Base-by-base conservation (phyloP, 2,797 vertebrate species). In the Huso huso region DNA sequence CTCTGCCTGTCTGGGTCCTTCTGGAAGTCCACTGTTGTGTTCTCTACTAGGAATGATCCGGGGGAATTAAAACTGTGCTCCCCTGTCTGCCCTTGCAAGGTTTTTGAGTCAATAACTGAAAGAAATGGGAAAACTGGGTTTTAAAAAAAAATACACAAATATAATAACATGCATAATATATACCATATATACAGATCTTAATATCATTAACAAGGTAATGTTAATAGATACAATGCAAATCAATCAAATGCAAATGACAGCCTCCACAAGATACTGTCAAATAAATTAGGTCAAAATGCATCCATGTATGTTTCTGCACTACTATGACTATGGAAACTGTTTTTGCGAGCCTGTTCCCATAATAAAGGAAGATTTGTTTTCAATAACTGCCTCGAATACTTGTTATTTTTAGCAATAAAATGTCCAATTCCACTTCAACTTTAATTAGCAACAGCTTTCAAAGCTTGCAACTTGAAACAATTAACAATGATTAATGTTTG, bases 11-110 rank as follows among this genome's bases (percentile, higher is more conserved):
- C 93, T 0, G 80, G 68, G 37, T 79, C 84, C 73, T 80, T 90
- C 78, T 94, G 94, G 78, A 92, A 93, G 75, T 95, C 95, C 69
- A 95, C 73, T 0, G 91, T 92, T 15, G 90, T 94, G 78, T 97
- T 95, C 74, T 93, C 91, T 67, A 96, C 60, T 6, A 83, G 3
- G 55, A 91, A 93, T 3, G 76, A 76, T 70, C 95, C 94, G 0
- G 91, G 63, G 12, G 72, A 79, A 51, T 57, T 73, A 63, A 97
- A 91, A 62, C 75, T 84, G 74, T 88, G 86, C 57, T 97, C 93
- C 64, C 91, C 92, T 69, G 74, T 88, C 65, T 77, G 82, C 66
- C 92, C 93, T 68, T 89, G 90, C 0, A 92, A 78, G 1, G 91
- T 93, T 74, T 92, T 88, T 0, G 92, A 92, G 79, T 96, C 93